Base-by-base conservation (phyloP, 2,888 invertebrate genomes). In the Rotaria macrura region DNA sequence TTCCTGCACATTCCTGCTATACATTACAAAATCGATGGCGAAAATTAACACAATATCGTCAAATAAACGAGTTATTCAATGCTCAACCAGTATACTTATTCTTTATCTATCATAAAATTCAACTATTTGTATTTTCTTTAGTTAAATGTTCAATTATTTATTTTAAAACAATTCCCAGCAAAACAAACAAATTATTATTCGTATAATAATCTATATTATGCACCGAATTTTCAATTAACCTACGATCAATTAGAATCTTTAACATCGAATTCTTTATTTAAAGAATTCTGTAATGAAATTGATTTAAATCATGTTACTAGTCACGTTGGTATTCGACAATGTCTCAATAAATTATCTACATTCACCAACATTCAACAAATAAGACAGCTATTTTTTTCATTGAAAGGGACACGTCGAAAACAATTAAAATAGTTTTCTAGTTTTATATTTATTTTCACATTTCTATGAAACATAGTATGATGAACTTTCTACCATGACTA, bases 1-100 rank as follows among this genome's bases (percentile, higher is more conserved):
- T 79, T 79, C 79, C 79, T 40, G 79, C 43, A 17, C 40, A 43
- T 43, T 43, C 79, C 12, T 79, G 43, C 43, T 79, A 79, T 43
- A 43, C 25, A n/a, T 79, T 79, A 79, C 79, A 79, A 79, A 79
- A 79, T 79, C 79, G 79, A 40, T 40, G 25, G 40, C 23, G 43
- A 1, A 79, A 79, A 79, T n/a, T 79, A 40, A 43, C n/a, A 10
- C n/a, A 40, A n/a, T 79, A 79, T 43, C 23, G n/a, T 2, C 40
- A 79, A 17, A 43, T 79, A 10, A 79, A 79, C 43, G 79, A 79
- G n/a, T 43, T 79, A 79, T 79, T 79, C 17, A 9, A 79, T 43
- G 0, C 7, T 43, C 79, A 79, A 79, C n/a, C 23, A 25, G 79
- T 79, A 79, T 25, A 9, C 20, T 12, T 65, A 34, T 4, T 20